Evolutionary conservation across 2,797 vertebrate genomes (phyloP), one percentile per base, ranked within the genome.

Genomic region (Halcyon chelicuti): DNA sequence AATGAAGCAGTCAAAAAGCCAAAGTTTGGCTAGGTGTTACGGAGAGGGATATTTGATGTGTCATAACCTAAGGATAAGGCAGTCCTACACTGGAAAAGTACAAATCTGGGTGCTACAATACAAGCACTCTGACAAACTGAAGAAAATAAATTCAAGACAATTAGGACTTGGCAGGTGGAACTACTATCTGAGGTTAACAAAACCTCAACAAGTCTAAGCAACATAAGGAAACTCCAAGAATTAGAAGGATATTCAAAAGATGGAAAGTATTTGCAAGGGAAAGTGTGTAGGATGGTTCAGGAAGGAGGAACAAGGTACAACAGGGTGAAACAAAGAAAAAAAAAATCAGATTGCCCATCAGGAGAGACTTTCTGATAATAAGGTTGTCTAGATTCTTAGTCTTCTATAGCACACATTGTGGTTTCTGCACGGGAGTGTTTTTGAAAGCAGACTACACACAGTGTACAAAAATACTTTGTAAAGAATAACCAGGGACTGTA

Each of bases 321-420:
- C 10, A 79, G 40, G 31, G 77, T 92, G 73, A 93, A 95, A 93
- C 28, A 86, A 86, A 89, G 23, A 10, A 86, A 94, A 87, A 95
- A 51, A 51, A 51, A 51, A 18, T 88, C 58, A 61, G 73, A 58
- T 4, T 79, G 33, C 31, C 52, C 7, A 20, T 66, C 22, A 79
- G 40, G 17, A 93, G 25, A 86, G 79, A 58, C 61, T 71, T 94
- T 65, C 37, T 67, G 72, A 70, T 60, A 60, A 68, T 40, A 57
- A 79, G 14, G 10, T 46, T 67, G 47, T 67, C 68, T 65, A 82
- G 39, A 77, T 75, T 73, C 52, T 84, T 42, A 73, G 19, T 71
- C 46, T 91, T 61, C 60, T 40, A 31, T 7, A 76, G n/a, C 54
- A 91, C 40, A 49, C 11, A 40, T 20, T 66, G 33, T 23, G 61